phyloP scores from a whole-genome alignment of 2,797 vertebrate species.

The Ptychadena robeensis region DNA sequence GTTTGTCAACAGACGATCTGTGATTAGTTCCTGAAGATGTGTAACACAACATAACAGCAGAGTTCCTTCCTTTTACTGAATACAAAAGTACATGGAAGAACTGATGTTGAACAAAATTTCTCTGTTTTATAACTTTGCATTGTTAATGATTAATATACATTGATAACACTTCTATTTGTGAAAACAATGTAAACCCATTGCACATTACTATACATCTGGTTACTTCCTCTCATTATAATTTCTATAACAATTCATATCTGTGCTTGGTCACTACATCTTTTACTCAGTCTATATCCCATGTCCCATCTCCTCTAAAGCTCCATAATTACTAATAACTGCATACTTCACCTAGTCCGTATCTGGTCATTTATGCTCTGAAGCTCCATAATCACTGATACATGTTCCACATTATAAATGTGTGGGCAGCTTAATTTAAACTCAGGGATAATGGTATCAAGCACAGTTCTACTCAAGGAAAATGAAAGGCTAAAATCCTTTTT shows the following conservation, averaged over 20 bases:
- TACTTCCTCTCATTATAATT: background rate
- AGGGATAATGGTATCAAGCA: conserved; percentile 41
- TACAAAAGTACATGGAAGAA: no score
- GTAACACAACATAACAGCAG: no score
- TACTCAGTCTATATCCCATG: background rate
- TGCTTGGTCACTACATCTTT: background rate
- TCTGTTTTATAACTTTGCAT: no score
- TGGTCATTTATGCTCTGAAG: conserved; percentile 18
- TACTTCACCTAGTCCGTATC: background rate
- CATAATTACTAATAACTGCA: background rate
- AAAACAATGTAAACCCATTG: no score
- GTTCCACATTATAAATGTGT: conserved; percentile 36
- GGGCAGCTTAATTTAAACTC: conserved; percentile 30
- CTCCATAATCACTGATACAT: conserved; percentile 28
- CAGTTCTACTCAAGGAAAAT: conserved; percentile 25
- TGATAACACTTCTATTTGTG: no score
- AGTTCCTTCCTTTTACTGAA: no score
- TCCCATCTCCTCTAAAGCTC: background rate
- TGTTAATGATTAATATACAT: no score
- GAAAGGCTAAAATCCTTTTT: conserved; percentile 50
- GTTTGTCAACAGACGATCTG: no score
- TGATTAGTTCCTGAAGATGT: no score
- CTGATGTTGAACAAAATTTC: no score
- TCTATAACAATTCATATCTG: background rate
- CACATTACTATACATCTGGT: no score